phyloP scores from a whole-genome alignment of 2,797 vertebrate genomes.

The Picus viridis region DNA sequence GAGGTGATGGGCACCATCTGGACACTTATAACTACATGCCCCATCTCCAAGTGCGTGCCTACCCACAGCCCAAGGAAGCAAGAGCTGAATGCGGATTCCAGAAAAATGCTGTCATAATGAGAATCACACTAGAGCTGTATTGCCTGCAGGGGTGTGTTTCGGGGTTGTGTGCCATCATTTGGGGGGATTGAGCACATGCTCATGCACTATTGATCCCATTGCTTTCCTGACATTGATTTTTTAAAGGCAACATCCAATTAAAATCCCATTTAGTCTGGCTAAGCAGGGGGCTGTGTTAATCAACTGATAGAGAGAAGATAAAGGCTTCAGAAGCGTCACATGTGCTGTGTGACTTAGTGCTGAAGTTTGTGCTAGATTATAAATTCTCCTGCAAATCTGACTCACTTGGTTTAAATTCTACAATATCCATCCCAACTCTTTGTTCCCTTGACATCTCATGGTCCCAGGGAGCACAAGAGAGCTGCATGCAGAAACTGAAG shows the following conservation, averaged over 20 bases:
- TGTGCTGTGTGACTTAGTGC: fast-evolving
- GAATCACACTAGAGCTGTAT: neutral
- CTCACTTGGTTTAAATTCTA: fast-evolving
- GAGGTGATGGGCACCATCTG: neutral
- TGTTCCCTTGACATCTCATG: neutral
- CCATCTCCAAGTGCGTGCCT: neutral
- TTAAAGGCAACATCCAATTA: neutral
- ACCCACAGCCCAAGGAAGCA: neutral
- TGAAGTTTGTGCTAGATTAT: neutral
- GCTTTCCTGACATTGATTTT: neutral
- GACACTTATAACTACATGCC: neutral
- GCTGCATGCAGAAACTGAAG: neutral
- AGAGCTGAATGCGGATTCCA: neutral
- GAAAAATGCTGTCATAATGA: neutral
- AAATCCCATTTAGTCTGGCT: neutral
- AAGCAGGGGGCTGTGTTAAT: neutral
- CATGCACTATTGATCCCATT: neutral
- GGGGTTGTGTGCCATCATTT: neutral
- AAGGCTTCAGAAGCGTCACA: neutral
- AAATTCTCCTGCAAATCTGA: neutral
- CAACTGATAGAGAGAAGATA: neutral
- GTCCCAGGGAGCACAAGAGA: neutral
- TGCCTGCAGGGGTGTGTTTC: neutral
- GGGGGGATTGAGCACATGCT: neutral
- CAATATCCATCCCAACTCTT: neutral